Evolutionary conservation across 2,888 invertebrate species (phyloP), one percentile per base, ranked within the genome.

Genomic region (Gibbula magus): DNA sequence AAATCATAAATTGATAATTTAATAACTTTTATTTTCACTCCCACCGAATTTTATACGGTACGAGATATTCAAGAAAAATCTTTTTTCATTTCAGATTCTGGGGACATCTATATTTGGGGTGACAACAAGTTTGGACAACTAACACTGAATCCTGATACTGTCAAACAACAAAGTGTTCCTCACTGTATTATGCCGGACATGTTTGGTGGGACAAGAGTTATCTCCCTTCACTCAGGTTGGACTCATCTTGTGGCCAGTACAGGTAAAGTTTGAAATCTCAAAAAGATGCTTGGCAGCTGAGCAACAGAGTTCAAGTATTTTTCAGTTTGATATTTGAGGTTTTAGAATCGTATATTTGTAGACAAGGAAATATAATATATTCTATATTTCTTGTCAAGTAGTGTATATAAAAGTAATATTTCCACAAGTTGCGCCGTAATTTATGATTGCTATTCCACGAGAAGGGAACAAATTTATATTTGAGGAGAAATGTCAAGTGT

Each of bases 91-190:
- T 53, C 84, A 88, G 89, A 87, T 32, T 7, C 51, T 54, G 89
- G 89, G 51, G 75, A 79, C 25, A 77, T 91, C 18, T 77, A 84
- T 56, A 32, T 88, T 20, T 91, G 91, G 90, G 91, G 91, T 20
- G 89, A 89, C 78, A 91, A 91, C 83, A 90, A 88, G 73, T 88
- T 86, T 86, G 91, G 91, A 13, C 91, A 91, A 83, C 73, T 83
- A 70, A 79, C 86, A 10, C 79, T 79, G 13, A 79, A 84, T 39
- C 86, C 88, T 3, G 35, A 56, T 0, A 35, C 32, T 7, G 45
- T 73, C 7, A 22, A 79, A 16, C 76, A 80, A 22, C 78, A 85
- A 7, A 70, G 56, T 8, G 51, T 51, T 16, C 87, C 89, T 3
- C 70, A 77, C 35, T 70, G 77, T 8, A 20, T 87, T 22, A 74